A percentile compares a stretch with the other conserved stretches of the same genome.
These are phyloP conservation scores for Zelostemma sp. DNA, from an alignment of 1,140 invertebrate species.

Conservation along the genomic window DNA sequence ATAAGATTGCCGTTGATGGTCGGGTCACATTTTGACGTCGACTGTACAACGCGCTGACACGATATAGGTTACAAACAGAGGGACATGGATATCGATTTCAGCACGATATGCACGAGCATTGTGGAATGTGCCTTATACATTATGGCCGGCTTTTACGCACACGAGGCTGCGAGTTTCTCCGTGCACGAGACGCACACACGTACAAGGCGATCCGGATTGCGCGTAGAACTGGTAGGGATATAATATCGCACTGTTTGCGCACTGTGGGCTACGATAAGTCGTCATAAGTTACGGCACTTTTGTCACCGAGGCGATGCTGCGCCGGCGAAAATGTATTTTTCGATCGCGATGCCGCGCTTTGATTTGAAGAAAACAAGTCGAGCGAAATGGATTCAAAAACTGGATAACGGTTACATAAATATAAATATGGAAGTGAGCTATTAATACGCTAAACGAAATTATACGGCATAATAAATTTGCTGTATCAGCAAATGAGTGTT, in stretches of 20 bases:
- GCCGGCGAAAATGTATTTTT: conserved; percentile 1
- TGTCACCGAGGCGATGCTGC: conserved; percentile 5
- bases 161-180: conserved; percentile 1
- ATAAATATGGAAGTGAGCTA: background rate
- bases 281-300: conserved; percentile 17
- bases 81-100: conserved; percentile 68
- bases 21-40: conserved; percentile 37
- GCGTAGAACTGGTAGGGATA: conserved; percentile 20
- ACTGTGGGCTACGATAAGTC: conserved; percentile 28
- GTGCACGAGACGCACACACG: conserved; percentile 5
- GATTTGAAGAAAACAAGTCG: background rate
- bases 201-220: conserved; percentile 25
- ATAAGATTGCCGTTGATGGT: background rate
- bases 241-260: conserved; percentile 27
- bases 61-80: conserved; percentile 66
- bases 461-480: conserved; percentile 19
- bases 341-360: conserved; percentile 2
- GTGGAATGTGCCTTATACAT: conserved; percentile 64
- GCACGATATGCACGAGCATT: conserved; percentile 62
- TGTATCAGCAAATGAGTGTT: conserved; percentile 31
- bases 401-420: background rate
- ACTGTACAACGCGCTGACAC: conserved; percentile 55
- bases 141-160: conserved; percentile 42
- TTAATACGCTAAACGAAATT: background rate
- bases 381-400: background rate